Evolutionary conservation across 1,140 invertebrate species (phyloP).

Genomic region (Drosophila kepulauana): DNA sequence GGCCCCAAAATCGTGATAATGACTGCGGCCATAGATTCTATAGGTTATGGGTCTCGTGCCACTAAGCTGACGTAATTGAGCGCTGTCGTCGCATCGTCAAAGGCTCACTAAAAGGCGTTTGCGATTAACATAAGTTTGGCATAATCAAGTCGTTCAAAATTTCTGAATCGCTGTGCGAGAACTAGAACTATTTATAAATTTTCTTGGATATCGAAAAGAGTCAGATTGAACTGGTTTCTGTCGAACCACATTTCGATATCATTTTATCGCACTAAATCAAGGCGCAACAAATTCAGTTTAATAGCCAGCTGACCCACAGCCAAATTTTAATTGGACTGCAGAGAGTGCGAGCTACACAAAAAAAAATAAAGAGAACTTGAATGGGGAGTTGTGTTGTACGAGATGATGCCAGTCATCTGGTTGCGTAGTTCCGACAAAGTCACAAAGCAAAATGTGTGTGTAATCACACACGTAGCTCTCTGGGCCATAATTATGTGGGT

Average conservation of each 20-base stretch:
- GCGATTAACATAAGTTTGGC: conserved; percentile 43
- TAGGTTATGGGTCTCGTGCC: conserved; percentile 42
- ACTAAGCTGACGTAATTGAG: conserved; percentile 54
- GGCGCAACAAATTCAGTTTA: conserved; percentile 39
- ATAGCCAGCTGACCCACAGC: conserved; percentile 34
- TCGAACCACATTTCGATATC: conserved; percentile 8
- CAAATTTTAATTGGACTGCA: conserved; percentile 26
- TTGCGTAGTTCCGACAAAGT: conserved; percentile 35
- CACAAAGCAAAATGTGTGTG: conserved; percentile 7
- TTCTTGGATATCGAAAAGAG: background rate
- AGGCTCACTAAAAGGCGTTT: conserved; percentile 28
- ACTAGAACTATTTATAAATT: conserved; percentile 35
- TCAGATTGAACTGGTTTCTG: conserved; percentile 30
- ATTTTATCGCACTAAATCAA: conserved; percentile 44
- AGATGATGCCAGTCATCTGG: conserved; percentile 31
- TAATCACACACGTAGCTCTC: conserved; percentile 32
- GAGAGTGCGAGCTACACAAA: background rate
- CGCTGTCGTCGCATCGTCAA: conserved; percentile 45
- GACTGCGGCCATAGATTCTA: conserved; percentile 35
- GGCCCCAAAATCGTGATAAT: conserved; percentile 1
- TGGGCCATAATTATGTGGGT: conserved; percentile 32
- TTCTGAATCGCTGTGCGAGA: conserved; percentile 44
- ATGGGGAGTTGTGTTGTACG: background rate
- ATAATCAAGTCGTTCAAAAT: conserved; percentile 47
- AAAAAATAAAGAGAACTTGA: conserved; percentile 1